Conservation (phyloP, 2,797 vertebrate species). For the Babyrousa celebensis region DNA sequence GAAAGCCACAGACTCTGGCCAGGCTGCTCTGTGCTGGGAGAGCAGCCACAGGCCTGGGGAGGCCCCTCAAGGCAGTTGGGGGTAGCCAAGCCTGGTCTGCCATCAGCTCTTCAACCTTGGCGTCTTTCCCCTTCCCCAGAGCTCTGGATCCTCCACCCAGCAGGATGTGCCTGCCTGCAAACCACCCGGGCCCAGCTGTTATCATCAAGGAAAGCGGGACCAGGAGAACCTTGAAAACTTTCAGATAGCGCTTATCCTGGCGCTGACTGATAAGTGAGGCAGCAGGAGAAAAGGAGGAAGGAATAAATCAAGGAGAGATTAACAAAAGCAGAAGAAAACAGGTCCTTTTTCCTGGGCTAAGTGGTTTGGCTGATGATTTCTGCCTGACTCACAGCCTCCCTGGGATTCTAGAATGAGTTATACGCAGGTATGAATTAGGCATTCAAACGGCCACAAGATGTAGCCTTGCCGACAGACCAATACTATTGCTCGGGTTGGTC, state of each 20-base stretch:
- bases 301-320: constrained; percentile 59
- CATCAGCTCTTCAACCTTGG: background rate
- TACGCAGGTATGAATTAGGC: background rate
- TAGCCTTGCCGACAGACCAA: background rate
- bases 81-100: background rate
- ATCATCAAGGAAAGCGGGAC: constrained; percentile 22
- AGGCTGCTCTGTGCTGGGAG: background rate
- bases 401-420: constrained; percentile 27
- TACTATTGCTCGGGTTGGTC: background rate
- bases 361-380: constrained; percentile 10
- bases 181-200: background rate
- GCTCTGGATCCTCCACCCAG: background rate
- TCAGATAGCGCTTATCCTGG: constrained; percentile 53
- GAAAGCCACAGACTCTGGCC: background rate
- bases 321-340: constrained; percentile 54
- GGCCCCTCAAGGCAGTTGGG: background rate
- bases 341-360: background rate
- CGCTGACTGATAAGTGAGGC: background rate
- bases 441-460: background rate
- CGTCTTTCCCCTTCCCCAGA: no score
- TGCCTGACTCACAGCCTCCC: background rate
- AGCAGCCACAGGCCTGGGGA: background rate
- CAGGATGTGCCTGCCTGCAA: background rate
- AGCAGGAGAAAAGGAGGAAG: constrained; percentile 62
- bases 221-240: constrained; percentile 41